Percentiles rank a stretch among this genome's conserved stretches.
Evolutionary conservation across 2,113 vertebrate species (phyloP).

Genomic region (Myotis yumanensis): DNA sequence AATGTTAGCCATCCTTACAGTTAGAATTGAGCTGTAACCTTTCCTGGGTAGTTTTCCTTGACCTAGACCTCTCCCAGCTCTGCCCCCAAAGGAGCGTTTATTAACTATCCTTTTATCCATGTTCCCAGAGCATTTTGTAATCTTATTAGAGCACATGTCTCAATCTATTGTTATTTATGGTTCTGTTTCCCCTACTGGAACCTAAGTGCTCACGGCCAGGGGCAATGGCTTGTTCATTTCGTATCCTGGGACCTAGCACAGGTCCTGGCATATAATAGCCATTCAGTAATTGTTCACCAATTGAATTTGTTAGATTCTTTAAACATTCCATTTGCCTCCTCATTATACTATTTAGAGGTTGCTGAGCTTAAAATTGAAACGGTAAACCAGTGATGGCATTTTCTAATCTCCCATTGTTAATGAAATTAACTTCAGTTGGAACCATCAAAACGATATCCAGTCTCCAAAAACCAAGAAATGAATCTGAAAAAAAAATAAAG

Average conservation of each 20-base stretch:
- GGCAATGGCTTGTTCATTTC: background rate
- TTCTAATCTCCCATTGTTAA: conserved; percentile 15
- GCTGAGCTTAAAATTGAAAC: background rate
- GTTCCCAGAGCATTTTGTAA: conserved; percentile 6
- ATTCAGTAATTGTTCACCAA: background rate
- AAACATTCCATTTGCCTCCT: background rate
- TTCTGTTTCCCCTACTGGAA: background rate
- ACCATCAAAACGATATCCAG: background rate
- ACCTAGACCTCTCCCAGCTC: background rate
- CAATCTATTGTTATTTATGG: background rate
- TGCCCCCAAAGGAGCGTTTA: background rate
- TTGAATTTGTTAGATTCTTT: conserved; percentile 7
- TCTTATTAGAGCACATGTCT: background rate
- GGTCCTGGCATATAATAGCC: background rate
- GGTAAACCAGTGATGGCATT: background rate
- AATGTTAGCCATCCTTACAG: background rate
- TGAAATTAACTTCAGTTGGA: conserved; percentile 26
- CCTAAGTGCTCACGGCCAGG: background rate
- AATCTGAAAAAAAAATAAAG: background rate
- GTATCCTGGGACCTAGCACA: background rate
- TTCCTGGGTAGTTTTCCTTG: background rate
- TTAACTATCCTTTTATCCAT: conserved; percentile 15
- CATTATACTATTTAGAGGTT: background rate
- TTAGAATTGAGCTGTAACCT: background rate
- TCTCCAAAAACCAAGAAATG: background rate